Conservation (phyloP, 2,797 vertebrate species). For the Anguilla pacifica region DNA sequence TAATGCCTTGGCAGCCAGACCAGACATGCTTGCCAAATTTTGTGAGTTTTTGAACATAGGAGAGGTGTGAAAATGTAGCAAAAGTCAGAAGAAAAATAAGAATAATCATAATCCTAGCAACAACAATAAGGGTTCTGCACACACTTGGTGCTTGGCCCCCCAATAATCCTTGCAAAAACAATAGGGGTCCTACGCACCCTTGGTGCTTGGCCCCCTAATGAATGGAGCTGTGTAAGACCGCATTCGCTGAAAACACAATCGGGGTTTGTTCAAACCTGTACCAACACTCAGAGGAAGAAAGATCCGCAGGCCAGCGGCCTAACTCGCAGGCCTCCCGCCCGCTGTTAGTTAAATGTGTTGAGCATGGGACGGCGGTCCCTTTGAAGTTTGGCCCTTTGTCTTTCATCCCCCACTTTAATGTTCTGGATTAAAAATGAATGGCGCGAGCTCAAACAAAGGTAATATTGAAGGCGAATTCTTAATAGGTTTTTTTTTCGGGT, state of each 20-base stretch:
- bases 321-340: not conserved
- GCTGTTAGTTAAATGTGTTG: not conserved
- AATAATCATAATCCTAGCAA: conserved; percentile 30
- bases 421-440: not conserved
- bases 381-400: conserved; percentile 19
- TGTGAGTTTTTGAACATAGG: too few species aligned
- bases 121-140: too few species aligned
- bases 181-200: too few species aligned
- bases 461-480: not conserved
- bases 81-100: conserved; percentile 28
- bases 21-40: too few species aligned
- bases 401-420: conserved; percentile 9
- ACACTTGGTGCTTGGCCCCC: too few species aligned
- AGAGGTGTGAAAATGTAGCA: too few species aligned
- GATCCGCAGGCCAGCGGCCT: not conserved
- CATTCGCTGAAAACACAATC: conserved; percentile 71
- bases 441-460: not conserved
- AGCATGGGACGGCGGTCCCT: not conserved
- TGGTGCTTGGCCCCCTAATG: too few species aligned
- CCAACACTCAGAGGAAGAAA: not conserved
- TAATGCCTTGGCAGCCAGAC: too few species aligned
- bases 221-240: conserved; percentile 67
- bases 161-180: too few species aligned
- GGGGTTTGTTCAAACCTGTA: conserved; percentile 66
- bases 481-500: not conserved